phyloP scores from a whole-genome alignment of 2,113 vertebrate species.

The Neodon shergylaensis region DNA sequence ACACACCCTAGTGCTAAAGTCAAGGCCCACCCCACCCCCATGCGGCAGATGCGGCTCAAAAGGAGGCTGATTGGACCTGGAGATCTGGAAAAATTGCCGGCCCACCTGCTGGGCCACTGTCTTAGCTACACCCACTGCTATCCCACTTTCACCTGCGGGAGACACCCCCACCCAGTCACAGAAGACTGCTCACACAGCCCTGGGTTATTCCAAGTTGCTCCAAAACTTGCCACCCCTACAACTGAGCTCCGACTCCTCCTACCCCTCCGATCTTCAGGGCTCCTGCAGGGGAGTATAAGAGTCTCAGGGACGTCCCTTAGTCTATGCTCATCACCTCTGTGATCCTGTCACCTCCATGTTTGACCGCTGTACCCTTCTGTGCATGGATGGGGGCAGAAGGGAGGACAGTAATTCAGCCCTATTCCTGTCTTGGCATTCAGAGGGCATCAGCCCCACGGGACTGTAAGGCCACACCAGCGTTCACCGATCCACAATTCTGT shows the following conservation, averaged over 20 bases:
- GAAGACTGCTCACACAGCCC: not conserved
- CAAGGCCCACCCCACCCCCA: not conserved
- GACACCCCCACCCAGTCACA: not conserved
- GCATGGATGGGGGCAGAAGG: not conserved
- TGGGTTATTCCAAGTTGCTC: not conserved
- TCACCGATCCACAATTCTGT: rapidly evolving
- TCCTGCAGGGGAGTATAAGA: rapidly evolving
- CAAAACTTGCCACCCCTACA: not conserved
- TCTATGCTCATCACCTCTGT: not conserved
- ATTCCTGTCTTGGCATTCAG: not conserved
- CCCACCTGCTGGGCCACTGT: not conserved
- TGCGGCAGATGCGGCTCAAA: not conserved
- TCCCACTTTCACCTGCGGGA: rapidly evolving
- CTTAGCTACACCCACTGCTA: not conserved
- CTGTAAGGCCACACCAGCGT: not conserved
- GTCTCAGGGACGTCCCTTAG: not conserved
- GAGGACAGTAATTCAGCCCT: not conserved
- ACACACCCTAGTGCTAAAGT: not conserved
- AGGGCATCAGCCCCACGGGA: not conserved
- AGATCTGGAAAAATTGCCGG: not conserved
- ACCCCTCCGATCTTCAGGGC: not conserved
- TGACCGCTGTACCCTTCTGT: not conserved
- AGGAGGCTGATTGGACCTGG: not conserved
- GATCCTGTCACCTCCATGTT: not conserved
- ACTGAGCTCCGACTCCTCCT: not conserved